Percentiles rank a stretch among this genome's conserved stretches.
These are phyloP conservation scores for Sphenopsis melanotis DNA, from an alignment of 2,797 vertebrate species.

Conservation along the genomic window DNA sequence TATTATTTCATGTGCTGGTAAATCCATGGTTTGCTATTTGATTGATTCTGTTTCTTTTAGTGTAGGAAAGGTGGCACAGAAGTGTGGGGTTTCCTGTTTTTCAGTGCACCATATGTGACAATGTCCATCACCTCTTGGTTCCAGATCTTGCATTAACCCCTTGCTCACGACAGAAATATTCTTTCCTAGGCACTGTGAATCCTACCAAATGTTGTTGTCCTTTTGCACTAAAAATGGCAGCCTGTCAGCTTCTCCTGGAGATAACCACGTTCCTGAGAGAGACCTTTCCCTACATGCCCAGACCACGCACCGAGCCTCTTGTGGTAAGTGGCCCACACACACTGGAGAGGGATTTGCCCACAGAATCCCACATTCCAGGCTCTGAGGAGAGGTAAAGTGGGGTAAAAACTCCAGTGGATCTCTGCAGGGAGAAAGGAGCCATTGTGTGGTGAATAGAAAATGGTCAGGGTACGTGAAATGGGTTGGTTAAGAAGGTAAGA, in stretches of 20 bases:
- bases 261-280: constrained; percentile 97
- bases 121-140: constrained; percentile 36
- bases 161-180: constrained; percentile 37
- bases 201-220: constrained; percentile 97
- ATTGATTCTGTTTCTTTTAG: background rate
- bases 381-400: background rate
- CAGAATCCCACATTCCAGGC: background rate
- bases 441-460: background rate
- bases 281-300: constrained; percentile 94
- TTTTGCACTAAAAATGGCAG: constrained; percentile 97
- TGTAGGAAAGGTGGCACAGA: background rate
- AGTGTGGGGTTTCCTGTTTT: background rate
- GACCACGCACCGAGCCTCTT: constrained; percentile 92
- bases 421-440: background rate
- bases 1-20: background rate
- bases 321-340: constrained; percentile 78
- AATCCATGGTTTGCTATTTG: background rate
- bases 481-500: background rate
- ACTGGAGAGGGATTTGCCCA: background rate
- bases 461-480: background rate
- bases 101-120: constrained; percentile 27
- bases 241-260: constrained; percentile 94
- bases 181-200: constrained; percentile 90
- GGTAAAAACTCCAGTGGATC: background rate
- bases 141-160: background rate